Evolutionary conservation across 37 sponge, comb jelly and placozoan species (phyloP).

Genomic region (Sycon ciliatum): DNA sequence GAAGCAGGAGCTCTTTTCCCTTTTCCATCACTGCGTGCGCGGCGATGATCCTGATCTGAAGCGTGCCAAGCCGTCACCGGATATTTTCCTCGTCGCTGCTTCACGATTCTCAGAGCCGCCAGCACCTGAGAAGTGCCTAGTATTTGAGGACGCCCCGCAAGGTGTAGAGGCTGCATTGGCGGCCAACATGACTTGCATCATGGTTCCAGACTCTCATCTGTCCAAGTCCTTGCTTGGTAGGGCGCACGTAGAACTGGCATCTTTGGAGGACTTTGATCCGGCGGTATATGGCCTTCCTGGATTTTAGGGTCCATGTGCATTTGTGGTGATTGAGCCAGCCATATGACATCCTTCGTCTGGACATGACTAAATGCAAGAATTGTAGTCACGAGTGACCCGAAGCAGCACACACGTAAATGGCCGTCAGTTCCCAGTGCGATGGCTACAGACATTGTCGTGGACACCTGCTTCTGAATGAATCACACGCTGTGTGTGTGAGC

Average conservation of each 20-base stretch:
- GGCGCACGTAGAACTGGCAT: conserved; percentile 10
- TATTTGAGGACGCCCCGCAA: conserved; percentile 95
- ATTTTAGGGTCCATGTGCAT: too few species aligned
- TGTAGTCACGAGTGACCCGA: too few species aligned
- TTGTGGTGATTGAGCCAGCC: too few species aligned
- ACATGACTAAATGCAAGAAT: too few species aligned
- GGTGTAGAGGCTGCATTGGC: conserved; percentile 73
- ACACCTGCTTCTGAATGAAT: too few species aligned
- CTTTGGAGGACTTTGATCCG: conserved; percentile 25
- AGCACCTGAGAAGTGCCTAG: conserved; percentile 44
- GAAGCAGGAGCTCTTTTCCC: conserved; percentile 39
- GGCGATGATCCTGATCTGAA: conserved; percentile 76
- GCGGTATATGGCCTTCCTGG: conserved; percentile 20
- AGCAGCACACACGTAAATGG: too few species aligned
- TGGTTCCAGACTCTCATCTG: conserved; percentile 30
- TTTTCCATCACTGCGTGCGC: conserved; percentile 58
- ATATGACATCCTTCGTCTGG: too few species aligned
- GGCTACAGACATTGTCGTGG: too few species aligned
- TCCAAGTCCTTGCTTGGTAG: background rate
- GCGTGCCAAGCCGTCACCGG: conserved; percentile 79
- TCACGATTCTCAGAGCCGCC: conserved; percentile 57
- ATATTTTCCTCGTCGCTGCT: conserved; percentile 70
- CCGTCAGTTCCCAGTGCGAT: too few species aligned
- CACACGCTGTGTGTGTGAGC: too few species aligned
- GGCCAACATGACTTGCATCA: conserved; percentile 60